Conservation (phyloP, 2,797 vertebrate genomes). For the Coracias cyanogaster region DNA sequence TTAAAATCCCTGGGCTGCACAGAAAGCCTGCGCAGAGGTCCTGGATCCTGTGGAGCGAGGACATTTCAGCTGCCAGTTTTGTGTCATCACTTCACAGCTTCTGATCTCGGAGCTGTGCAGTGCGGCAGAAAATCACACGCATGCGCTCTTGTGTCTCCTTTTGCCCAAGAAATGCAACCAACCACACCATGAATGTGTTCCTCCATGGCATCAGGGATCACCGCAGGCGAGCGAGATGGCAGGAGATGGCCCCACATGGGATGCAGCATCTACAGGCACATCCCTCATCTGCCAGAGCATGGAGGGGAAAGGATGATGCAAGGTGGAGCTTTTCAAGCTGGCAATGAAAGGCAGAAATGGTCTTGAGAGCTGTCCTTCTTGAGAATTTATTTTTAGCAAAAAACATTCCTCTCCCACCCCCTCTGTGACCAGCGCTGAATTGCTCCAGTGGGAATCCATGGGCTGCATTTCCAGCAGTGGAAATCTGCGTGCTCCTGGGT, state of each 20-base stretch:
- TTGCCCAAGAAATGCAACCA: accelerated
- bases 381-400: background rate
- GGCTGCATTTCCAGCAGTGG: constrained; percentile 2
- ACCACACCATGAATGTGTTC: accelerated
- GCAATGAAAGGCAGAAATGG: background rate
- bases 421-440: accelerated
- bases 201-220: accelerated
- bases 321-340: background rate
- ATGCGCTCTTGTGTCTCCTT: accelerated
- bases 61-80: background rate
- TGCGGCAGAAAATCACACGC: accelerated
- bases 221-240: accelerated
- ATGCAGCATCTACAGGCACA: accelerated
- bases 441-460: background rate
- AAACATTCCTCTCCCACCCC: background rate
- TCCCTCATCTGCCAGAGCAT: background rate
- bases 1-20: background rate
- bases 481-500: background rate
- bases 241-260: accelerated
- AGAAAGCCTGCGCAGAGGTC: background rate
- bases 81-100: constrained; percentile 27
- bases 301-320: background rate
- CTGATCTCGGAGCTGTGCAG: background rate
- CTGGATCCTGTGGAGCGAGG: background rate
- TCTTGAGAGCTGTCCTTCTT: background rate